Evolutionary conservation across 2,113 vertebrate species (phyloP), one percentile per base, ranked within the genome.

Genomic region (Eurypyga helias): DNA sequence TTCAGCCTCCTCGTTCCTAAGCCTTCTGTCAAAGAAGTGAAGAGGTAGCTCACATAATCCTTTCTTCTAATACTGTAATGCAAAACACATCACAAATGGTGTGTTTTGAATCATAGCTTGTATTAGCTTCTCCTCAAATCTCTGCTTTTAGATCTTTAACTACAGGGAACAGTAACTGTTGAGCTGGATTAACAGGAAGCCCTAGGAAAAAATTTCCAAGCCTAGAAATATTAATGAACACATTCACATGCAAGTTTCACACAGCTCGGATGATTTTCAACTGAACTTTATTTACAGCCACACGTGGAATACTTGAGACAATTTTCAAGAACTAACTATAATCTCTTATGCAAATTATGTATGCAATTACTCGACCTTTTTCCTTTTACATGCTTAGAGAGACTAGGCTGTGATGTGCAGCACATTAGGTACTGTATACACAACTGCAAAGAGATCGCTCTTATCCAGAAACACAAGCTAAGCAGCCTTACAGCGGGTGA

Each of bases 151-250:
- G 24, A 94, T 96, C 87, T 70, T 84, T 92, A 95, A 96, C 78
- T 90, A 90, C 58, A 90, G 49, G 29, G 87, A 57, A 69, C 46
- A 77, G 75, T 25, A 86, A 94, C 51, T 43, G 80, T 91, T 89
- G 69, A 94, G 20, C 91, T 91, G 94, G 96, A 96, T 76, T 93
- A 96, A 41, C 91, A 91, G 82, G 93, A 95, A 96, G 73, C 36
- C 61, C 58, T 55, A 79, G 87, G 76, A 95, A 94, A 81, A 93
- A 48, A 66, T 19, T 90, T 91, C 75, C 90, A 95, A 94, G 58
- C 36, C 51, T 80, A 33, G 49, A 70, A 96, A 85, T 1, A 0
- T 38, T 92, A 93, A 87, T 90, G 80, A 83, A 80, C 83, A 89
- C 64, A 78, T 87, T 84, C 23, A 92, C 83, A 90, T 87, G 58